Base-by-base conservation (phyloP, 2,888 invertebrate genomes). In the Ophraella communa region DNA sequence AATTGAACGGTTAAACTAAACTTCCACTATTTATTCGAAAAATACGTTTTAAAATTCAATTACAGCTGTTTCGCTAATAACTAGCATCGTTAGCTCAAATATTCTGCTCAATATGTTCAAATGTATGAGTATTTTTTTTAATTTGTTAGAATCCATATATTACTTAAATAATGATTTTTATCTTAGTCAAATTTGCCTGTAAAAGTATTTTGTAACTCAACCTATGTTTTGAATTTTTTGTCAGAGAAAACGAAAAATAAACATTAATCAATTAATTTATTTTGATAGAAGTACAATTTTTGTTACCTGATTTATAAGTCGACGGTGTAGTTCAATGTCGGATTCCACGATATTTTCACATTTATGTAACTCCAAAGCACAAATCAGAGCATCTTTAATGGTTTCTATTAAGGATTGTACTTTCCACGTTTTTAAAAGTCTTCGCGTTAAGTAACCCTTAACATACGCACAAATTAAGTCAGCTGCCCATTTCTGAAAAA, bases 391-490 rank as follows among this genome's bases (percentile, higher is more conserved):
- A 78, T 94, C 94, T 78, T 87, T 85, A 71, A 94, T 92, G 3
- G 91, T 93, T 81, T 90, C 88, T 72, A 93, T 92, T 17, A 94
- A 86, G 62, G 86, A 85, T 80, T 92, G 91, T 11, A 96, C 91
- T 73, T 91, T 89, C 74, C 91, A 92, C 0, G 95, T 94, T 73
- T 85, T 86, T 83, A 96, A 87, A 57, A 96, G 84, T 45, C 95
- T 87, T 53, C 96, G 87, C 20, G 91, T 90, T 59, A 96, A 84
- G 80, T 88, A 95, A 0, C 96, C 96, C 74, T 88, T 89, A 21
- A 85, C 87, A 73, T 84, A 84, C 7, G 92, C 91, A 70, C 88
- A 88, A 64, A 93, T 89, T 69, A 83, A 83, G 21, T 86, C 86
- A 14, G 90, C 91, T 3, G 93, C 92, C 72, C 80, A 78, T 65